Percentiles rank a stretch among this genome's conserved stretches.
Evolutionary conservation across 1,140 invertebrate species (phyloP).

Genomic region (Drosophila azteca): DNA sequence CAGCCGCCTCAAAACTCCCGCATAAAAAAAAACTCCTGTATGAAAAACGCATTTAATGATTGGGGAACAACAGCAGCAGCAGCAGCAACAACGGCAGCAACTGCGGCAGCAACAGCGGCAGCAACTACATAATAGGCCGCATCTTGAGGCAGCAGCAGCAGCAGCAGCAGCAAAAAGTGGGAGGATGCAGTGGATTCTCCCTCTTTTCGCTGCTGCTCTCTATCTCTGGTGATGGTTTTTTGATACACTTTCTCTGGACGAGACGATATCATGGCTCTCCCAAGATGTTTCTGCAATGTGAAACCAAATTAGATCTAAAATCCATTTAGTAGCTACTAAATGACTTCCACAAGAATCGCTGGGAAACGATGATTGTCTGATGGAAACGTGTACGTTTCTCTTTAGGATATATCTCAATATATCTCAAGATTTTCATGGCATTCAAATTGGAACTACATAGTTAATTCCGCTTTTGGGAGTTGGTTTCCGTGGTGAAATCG

Average conservation of each 20-base stretch:
- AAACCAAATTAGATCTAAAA: no score
- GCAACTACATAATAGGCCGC: slow-evolving; percentile 73
- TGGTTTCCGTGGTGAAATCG: no score
- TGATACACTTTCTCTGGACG: background rate
- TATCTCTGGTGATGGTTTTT: slow-evolving; percentile 28
- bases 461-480: no score
- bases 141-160: slow-evolving; percentile 62
- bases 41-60: slow-evolving; percentile 80
- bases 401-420: no score
- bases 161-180: slow-evolving; percentile 75
- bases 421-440: no score
- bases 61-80: slow-evolving; percentile 59
- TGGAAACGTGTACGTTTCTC: no score
- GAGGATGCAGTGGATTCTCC: slow-evolving; percentile 81
- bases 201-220: slow-evolving; percentile 35
- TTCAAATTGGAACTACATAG: no score
- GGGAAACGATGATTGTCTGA: no score
- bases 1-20: slow-evolving; percentile 61
- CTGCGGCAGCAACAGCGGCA: slow-evolving; percentile 31
- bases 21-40: slow-evolving; percentile 67
- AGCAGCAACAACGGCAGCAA: no score
- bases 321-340: no score
- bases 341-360: no score
- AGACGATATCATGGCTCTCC: background rate
- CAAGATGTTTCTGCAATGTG: slow-evolving; percentile 3